Percentiles rank a stretch among this genome's conserved stretches.
Evolutionary conservation across 2,888 invertebrate species (phyloP).

Genomic region (Acanthacorydalis orientalis): DNA sequence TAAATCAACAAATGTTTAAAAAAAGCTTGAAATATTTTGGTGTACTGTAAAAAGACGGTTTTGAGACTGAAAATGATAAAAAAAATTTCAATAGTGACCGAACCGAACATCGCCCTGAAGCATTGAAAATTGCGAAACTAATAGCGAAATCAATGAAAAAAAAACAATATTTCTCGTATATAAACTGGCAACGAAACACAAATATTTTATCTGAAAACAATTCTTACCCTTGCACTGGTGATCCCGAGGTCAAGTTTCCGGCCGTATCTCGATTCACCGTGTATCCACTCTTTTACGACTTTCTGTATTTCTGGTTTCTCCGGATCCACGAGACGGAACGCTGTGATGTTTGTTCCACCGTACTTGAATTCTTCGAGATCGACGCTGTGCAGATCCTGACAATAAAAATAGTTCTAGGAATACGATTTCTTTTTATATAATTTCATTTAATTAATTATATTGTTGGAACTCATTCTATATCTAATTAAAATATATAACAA

Average conservation of each 20-base stretch:
- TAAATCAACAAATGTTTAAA: no score
- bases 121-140: background rate
- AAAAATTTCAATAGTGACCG: no score
- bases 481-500: background rate
- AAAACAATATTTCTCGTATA: background rate
- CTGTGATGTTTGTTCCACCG: conserved; percentile 90
- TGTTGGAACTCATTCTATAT: no score
- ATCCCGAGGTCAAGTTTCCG: conserved; percentile 41
- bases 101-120: background rate
- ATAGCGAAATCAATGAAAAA: background rate
- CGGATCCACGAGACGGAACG: conserved; percentile 77
- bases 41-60: no score
- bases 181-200: background rate
- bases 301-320: conserved; percentile 61
- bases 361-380: conserved; percentile 88
- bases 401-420: conserved; percentile 2
- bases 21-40: no score
- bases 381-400: conserved; percentile 76
- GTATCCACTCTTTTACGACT: conserved; percentile 65
- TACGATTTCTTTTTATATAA: no score
- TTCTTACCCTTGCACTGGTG: conserved; percentile 35
- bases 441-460: no score
- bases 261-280: conserved; percentile 51
- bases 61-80: no score
- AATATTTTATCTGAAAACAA: conserved; percentile 3